These are phyloP conservation scores for Linyphia triangularis DNA, from an alignment of 2,888 invertebrate genomes.

Conservation along the genomic window DNA sequence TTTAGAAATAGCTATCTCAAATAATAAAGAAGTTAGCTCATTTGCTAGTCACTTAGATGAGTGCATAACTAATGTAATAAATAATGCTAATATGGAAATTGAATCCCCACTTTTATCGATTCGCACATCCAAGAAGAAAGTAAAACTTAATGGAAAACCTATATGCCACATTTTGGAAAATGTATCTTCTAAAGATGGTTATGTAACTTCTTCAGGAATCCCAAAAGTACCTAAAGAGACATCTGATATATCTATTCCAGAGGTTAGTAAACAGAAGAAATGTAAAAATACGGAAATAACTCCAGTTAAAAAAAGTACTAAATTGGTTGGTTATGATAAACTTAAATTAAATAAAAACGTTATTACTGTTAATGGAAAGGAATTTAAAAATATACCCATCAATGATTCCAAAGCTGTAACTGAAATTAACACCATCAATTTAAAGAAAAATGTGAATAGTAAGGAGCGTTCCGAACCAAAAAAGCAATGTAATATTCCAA, in stretches of 20 bases:
- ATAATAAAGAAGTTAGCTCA: background rate
- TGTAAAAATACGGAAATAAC: background rate
- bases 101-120: background rate
- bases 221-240: background rate
- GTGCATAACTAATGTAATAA: background rate
- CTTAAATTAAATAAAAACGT: background rate
- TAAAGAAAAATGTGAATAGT: background rate
- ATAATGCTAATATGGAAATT: background rate
- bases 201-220: background rate
- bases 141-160: background rate
- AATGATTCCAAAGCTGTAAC: background rate
- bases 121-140: background rate
- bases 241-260: background rate
- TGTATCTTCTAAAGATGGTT: background rate
- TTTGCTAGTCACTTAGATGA: background rate
- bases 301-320: background rate
- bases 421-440: background rate
- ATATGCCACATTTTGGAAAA: background rate
- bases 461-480: background rate
- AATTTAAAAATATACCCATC: background rate
- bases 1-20: background rate
- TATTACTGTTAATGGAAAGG: no score
- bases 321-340: background rate
- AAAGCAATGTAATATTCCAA: background rate
- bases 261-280: background rate